Base-by-base conservation (phyloP, 2,888 invertebrate species). In the Brachypalpus laphriformis region DNA sequence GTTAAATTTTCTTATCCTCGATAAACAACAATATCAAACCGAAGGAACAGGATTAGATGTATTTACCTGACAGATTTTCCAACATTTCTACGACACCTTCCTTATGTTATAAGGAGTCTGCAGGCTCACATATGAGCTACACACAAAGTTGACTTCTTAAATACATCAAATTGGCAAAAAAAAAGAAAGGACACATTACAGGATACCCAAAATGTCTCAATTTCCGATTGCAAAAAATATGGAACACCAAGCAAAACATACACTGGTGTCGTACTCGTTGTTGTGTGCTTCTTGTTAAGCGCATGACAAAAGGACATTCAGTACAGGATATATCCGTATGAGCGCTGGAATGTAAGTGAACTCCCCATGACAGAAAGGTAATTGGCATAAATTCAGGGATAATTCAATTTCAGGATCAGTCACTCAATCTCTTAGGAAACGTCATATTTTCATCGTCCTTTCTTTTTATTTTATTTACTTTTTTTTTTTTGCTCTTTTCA, bases 381-480 rank as follows among this genome's bases (percentile, higher is more conserved):
- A 85, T 85, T 85, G 85, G 81, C 85, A 85, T 85, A 85, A 85
- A 81, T 85, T 85, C 85, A 47, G 85, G 85, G 76, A 85, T 85
- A 85, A 85, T 81, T 85, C 85, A 81, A 85, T 81, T 85, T 85
- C 70, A 71, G 85, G 85, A 85, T 85, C 85, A 85, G 85, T 85
- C 85, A 85, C 85, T 85, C 85, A 85, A 85, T 81, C 80, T 85
- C 75, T 85, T 54, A 81, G 85, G 85, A 71, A 75, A 85, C 81
- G 85, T 85, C 85, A 85, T 85, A 85, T 85, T 85, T 81, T 66
- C 70, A 56, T 81, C 85, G 74, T 81, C 71, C 57, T 81, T 71
- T 63, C 18, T 56, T 51, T 51, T 9, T 16, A 14, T 22, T 56
- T 49, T 22, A 47, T 49, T 22, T 63, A 25, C 22, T 22, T 25